Evolutionary conservation across 2,113 vertebrate species (phyloP).

Genomic region (Corythoichthys intestinalis): DNA sequence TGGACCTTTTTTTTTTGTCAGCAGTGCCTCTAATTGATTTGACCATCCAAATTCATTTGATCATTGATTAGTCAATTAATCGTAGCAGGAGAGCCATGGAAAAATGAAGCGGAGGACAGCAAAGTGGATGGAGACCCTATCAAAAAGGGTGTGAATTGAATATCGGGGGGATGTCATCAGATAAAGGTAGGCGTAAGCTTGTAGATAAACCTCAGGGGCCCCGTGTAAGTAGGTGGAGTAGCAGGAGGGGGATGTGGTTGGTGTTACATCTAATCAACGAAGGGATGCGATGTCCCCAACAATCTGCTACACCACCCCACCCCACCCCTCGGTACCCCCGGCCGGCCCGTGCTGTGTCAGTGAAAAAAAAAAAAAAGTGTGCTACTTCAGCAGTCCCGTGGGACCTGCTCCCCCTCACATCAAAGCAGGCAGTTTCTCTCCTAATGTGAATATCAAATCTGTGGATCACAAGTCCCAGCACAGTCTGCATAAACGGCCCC

Average conservation of each 20-base stretch:
- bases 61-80: no score
- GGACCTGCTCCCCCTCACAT: constrained; percentile 63
- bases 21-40: no score
- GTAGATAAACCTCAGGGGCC: constrained; percentile 59
- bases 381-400: constrained; percentile 72
- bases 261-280: constrained; percentile 59
- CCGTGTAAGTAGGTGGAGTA: constrained; percentile 51
- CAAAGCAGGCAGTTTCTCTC: constrained; percentile 72
- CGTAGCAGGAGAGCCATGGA: constrained; percentile 3
- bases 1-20: no score
- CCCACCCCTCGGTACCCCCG: constrained; percentile 12
- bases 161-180: constrained; percentile 35
- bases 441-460: constrained; percentile 75
- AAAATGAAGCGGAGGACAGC: constrained; percentile 21
- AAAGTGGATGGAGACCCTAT: constrained; percentile 20
- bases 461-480: constrained; percentile 74
- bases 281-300: constrained; percentile 57
- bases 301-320: constrained; percentile 36
- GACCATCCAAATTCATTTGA: no score
- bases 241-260: constrained; percentile 21
- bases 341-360: constrained; percentile 67
- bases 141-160: constrained; percentile 48
- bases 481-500: constrained; percentile 75
- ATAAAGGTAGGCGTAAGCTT: constrained; percentile 58
- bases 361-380: constrained; percentile 70